Evolutionary conservation across 2,797 vertebrate species (phyloP).

Genomic region (Anolis apletophallus): DNA sequence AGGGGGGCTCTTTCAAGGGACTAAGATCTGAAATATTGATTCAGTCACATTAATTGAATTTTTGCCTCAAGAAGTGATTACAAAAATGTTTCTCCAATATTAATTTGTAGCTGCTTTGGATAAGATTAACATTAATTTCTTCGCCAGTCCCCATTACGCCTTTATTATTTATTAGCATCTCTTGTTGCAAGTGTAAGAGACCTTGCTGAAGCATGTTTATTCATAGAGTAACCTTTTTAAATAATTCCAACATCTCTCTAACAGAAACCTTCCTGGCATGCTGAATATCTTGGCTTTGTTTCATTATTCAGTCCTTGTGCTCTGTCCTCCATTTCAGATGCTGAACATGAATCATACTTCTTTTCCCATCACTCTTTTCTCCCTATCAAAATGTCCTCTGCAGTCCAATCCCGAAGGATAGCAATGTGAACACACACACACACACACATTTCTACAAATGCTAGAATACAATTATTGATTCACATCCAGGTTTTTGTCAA

Average conservation of each 20-base stretch:
- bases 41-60: constrained; percentile 91
- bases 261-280: constrained; percentile 93
- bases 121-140: constrained; percentile 88
- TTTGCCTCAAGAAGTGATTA: constrained; percentile 92
- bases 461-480: constrained; percentile 74
- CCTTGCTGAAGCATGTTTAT: constrained; percentile 99
- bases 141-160: constrained; percentile 85
- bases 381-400: constrained; percentile 83
- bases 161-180: constrained; percentile 98
- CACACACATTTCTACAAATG: constrained; percentile 72
- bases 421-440: constrained; percentile 57
- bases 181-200: constrained; percentile 89
- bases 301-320: constrained; percentile 95
- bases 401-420: constrained; percentile 83
- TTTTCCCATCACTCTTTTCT: constrained; percentile 79
- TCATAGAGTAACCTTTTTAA: constrained; percentile 99
- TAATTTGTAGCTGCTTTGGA: constrained; percentile 91
- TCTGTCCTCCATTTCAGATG: constrained; percentile 90
- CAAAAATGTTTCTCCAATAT: constrained; percentile 90
- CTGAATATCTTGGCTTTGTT: constrained; percentile 94
- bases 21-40: constrained; percentile 88
- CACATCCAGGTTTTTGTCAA: constrained; percentile 74
- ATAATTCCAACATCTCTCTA: constrained; percentile 97
- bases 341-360: constrained; percentile 88
- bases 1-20: constrained; percentile 77